Evolutionary conservation across 2,113 vertebrate species (phyloP), one percentile per base, ranked within the genome.

Genomic region (Prochilodus magdalenae): DNA sequence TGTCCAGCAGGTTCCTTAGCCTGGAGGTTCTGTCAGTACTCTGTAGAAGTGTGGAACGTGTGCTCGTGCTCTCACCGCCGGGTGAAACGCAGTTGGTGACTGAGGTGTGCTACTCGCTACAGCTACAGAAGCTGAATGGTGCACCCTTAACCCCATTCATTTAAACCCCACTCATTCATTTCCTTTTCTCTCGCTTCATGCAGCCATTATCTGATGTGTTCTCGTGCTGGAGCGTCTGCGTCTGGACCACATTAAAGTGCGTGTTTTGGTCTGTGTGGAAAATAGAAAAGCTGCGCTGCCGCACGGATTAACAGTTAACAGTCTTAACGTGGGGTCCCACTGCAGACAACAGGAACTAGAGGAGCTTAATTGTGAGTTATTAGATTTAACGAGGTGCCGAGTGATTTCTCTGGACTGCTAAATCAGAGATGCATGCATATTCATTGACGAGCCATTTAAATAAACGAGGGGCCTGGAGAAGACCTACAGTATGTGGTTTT

Each of bases 191-290:
- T 69, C n/a, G 20, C 66, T 69, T 69, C 22, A 22, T n/a, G 20
- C 33, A 40, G 33, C 33, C 30, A 33, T 69, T n/a, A 69, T 69
- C 66, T 69, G 66, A 69, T 67, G 16, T 69, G 30, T 22, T 36
- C 66, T n/a, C 16, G 30, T 69, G 66, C 1, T 22, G 30, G 33
- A 3, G 18, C n/a, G 33, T 69, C 20, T 40, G 30, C 18, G 0
- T 69, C 20, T 12, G 63, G 15, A 40, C 66, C 66, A 69, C 66
- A 40, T 69, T 40, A 69, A 40, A 69, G 66, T 69, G 36, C 66
- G n/a, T 20, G 22, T 69, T 69, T 69, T 69, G 30, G 33, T 66
- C 27, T 66, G 10, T n/a, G 66, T 40, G 33, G 20, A 69, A 69
- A 69, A 69, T n/a, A 69, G 66, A 67, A 36, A 69, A 40, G 36